A percentile compares a stretch with the other conserved stretches of the same genome.
These are phyloP conservation scores for Caenorhabditis remanei DNA, from an alignment of 1,140 invertebrate genomes.

Conservation along the genomic window DNA sequence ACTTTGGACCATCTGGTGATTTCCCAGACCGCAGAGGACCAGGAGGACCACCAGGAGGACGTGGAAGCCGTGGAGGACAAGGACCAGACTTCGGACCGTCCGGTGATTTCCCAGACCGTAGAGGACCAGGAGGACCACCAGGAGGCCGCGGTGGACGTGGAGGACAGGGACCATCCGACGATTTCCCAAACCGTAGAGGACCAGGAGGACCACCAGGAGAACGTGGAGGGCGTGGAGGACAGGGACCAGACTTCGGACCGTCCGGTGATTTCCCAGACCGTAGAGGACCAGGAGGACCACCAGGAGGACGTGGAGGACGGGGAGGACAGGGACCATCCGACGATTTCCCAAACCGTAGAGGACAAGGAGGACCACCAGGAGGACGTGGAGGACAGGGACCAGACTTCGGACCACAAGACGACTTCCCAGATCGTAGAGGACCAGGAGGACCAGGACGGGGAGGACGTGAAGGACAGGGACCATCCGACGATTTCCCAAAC, in stretches of 20 bases:
- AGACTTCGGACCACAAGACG: background rate
- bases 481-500: background rate
- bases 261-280: background rate
- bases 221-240: background rate
- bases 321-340: slow-evolving; percentile 3
- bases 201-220: background rate
- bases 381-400: slow-evolving; percentile 1
- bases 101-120: background rate
- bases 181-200: background rate
- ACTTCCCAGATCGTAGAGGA: slow-evolving; percentile 1
- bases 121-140: slow-evolving; percentile 22
- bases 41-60: slow-evolving; percentile 5
- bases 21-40: slow-evolving; percentile 4
- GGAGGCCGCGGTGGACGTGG: background rate
- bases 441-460: slow-evolving; percentile 3
- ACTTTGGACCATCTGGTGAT: background rate
- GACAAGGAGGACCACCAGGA: background rate
- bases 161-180: background rate
- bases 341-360: background rate
- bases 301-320: background rate
- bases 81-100: background rate
- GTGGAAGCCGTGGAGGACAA: background rate
- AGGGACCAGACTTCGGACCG: slow-evolving; percentile 5
- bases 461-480: background rate
- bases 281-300: background rate